Evolutionary conservation across 2,113 vertebrate species (phyloP).

Genomic region (Pongo pygmaeus): DNA sequence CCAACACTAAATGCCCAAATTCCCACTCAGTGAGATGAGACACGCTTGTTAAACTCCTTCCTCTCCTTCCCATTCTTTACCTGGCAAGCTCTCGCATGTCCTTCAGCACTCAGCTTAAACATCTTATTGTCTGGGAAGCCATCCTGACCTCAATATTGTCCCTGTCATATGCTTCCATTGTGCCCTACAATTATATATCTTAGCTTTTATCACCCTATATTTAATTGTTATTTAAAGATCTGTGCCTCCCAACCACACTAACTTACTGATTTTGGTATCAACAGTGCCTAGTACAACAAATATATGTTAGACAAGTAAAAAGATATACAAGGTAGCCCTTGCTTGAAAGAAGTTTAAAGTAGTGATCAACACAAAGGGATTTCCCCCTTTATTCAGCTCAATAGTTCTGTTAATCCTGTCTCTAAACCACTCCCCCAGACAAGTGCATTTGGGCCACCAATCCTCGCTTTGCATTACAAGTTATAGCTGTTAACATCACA

Average conservation of each 20-base stretch:
- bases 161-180: neutral
- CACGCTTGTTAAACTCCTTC: neutral
- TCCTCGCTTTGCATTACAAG: neutral
- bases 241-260: neutral
- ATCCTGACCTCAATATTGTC: neutral
- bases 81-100: neutral
- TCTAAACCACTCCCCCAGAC: neutral
- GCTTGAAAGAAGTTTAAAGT: neutral
- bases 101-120: neutral
- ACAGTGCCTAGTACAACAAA: neutral
- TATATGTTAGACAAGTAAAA: neutral
- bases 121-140: neutral
- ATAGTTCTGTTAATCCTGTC: neutral
- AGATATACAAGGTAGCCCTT: neutral
- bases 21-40: neutral
- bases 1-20: neutral
- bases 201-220: neutral
- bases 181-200: neutral
- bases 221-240: slow-evolving; percentile 16
- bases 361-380: neutral
- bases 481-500: neutral
- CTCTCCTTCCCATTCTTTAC: neutral
- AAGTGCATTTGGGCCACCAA: neutral
- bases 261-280: neutral
- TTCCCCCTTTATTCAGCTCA: neutral